Conservation (phyloP, 2,888 invertebrate genomes). For the Carabus problematicus region DNA sequence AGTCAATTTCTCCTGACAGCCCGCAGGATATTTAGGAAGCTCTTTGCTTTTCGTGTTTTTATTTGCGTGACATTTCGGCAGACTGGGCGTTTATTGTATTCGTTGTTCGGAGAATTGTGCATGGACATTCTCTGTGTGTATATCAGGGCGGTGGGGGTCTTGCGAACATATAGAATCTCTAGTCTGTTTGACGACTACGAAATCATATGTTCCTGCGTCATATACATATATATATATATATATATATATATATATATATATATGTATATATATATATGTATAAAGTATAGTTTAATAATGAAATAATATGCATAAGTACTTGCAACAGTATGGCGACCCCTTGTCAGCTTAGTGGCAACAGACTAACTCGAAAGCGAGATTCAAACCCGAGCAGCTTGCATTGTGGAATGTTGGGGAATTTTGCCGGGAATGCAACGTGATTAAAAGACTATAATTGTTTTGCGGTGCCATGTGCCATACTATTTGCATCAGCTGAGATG, state of each 20-base stretch:
- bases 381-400: constrained; percentile 8
- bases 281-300: constrained; percentile 13
- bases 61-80: constrained; percentile 5
- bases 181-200: neutral
- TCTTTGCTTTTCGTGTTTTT: too few relatives aligned
- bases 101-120: neutral
- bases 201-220: neutral
- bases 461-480: constrained; percentile 52
- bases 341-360: constrained; percentile 55
- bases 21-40: too few relatives aligned
- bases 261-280: constrained; percentile 5
- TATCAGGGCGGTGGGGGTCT: too few relatives aligned
- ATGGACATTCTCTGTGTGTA: too few relatives aligned
- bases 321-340: constrained; percentile 19
- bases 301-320: constrained; percentile 14
- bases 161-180: too few relatives aligned
- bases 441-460: constrained; percentile 60
- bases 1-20: too few relatives aligned
- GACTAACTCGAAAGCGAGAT: neutral
- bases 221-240: constrained; percentile 24
- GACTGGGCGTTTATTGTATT: constrained; percentile 14
- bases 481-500: constrained; percentile 35
- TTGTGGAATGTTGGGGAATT: constrained; percentile 46
- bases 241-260: constrained; percentile 23
- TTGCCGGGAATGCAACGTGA: constrained; percentile 57